These are phyloP conservation scores for human DNA, from an alignment of 2,113 vertebrate species.

Conservation along the genomic window DNA sequence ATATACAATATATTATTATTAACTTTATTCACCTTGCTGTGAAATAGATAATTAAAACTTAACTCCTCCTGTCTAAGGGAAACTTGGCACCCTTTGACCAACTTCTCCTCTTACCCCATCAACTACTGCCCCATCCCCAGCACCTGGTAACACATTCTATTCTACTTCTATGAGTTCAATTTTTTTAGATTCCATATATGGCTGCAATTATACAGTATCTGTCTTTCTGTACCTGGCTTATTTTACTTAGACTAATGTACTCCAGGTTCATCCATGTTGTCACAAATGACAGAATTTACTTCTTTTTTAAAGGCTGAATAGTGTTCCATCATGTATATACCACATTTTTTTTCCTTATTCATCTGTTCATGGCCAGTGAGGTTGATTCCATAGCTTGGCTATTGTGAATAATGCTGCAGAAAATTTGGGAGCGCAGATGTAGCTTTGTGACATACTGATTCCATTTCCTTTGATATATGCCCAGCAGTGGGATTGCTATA, in stretches of 20 bases:
- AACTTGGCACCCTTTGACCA: background rate
- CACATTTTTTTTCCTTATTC: too few species aligned
- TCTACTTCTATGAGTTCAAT: background rate
- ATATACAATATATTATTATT: too few species aligned
- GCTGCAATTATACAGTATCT: background rate
- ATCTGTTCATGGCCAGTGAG: background rate
- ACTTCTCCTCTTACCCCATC: background rate
- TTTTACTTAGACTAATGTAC: too few species aligned
- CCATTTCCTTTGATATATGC: background rate
- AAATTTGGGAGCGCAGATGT: too few species aligned
- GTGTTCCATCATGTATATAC: background rate
- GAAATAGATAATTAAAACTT: background rate
- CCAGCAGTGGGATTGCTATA: background rate
- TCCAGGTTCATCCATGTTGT: background rate
- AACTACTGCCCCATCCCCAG: background rate
- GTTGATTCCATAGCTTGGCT: background rate
- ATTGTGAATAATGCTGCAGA: background rate
- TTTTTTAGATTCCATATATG: background rate
- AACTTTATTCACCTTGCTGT: background rate
- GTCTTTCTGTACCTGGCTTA: background rate
- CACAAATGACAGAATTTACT: background rate
- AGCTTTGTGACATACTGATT: background rate
- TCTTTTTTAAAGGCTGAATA: background rate
- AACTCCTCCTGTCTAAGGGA: background rate
- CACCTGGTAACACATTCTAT: background rate